phyloP scores from a whole-genome alignment of 1,140 invertebrate species.

The Eupeodes corollae region DNA sequence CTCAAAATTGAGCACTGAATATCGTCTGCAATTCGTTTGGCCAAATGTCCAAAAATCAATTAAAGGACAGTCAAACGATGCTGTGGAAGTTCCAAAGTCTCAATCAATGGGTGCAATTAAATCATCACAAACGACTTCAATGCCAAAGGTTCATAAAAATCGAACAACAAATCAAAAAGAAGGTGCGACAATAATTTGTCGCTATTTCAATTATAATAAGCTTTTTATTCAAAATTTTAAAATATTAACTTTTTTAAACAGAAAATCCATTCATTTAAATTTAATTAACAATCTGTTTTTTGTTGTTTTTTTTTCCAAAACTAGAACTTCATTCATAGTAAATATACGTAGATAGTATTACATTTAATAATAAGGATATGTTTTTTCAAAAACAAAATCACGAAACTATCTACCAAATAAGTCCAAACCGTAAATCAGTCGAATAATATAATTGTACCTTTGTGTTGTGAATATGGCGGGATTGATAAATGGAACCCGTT shows the following conservation, averaged over 20 bases:
- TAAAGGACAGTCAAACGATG: conserved; percentile 35
- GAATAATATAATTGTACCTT: too few species aligned
- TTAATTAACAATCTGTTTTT: too few species aligned
- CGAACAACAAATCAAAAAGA: conserved; percentile 39
- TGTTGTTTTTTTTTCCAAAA: too few species aligned
- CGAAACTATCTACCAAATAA: too few species aligned
- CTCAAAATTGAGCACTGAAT: conserved; percentile 69
- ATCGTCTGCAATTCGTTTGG: conserved; percentile 80
- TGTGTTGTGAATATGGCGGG: too few species aligned
- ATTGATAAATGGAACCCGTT: too few species aligned
- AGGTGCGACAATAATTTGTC: conserved; percentile 39
- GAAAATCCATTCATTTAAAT: too few species aligned
- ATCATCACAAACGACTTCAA: conserved; percentile 46
- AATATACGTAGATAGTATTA: too few species aligned
- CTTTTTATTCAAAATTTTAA: conserved; percentile 1
- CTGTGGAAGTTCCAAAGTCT: conserved; percentile 54
- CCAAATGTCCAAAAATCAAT: conserved; percentile 52
- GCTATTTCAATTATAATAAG: conserved; percentile 13
- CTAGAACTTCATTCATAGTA: too few species aligned
- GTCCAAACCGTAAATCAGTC: too few species aligned
- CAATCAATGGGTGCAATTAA: conserved; percentile 76
- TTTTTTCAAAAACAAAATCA: too few species aligned
- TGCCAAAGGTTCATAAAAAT: conserved; percentile 41
- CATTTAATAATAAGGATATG: too few species aligned
- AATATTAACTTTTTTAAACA: conserved; percentile 10